Evolutionary conservation across 2,888 invertebrate species (phyloP).

Genomic region (Asteroscopus sphinx): DNA sequence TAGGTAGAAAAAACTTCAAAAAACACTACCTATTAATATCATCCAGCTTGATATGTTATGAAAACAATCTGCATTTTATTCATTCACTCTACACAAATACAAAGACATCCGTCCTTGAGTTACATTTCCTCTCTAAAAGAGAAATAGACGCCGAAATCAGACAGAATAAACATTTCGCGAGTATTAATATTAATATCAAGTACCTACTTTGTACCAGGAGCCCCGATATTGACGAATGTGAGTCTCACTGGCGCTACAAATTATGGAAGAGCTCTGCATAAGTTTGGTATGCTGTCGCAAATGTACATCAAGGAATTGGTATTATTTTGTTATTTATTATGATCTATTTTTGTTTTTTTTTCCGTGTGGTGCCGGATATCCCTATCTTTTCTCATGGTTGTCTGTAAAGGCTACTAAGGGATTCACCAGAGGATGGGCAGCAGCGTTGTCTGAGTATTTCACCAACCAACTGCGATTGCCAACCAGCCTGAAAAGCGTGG

Average conservation of each 20-base stretch:
- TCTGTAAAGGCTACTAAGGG: too few relatives aligned
- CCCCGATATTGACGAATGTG: constrained; percentile 79
- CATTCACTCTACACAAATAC: constrained; percentile 18
- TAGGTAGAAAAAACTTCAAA: too few relatives aligned
- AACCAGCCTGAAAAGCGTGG: too few relatives aligned
- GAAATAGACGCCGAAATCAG: constrained; percentile 24
- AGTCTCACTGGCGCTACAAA: constrained; percentile 71
- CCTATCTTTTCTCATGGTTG: too few relatives aligned
- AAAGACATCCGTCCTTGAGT: constrained; percentile 20
- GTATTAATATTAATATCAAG: constrained; percentile 40
- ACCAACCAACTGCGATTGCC: too few relatives aligned
- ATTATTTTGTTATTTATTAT: constrained; percentile 24
- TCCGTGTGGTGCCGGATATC: too few relatives aligned
- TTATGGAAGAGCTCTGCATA: constrained; percentile 67
- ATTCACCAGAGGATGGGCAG: too few relatives aligned
- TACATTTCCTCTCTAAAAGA: constrained; percentile 27
- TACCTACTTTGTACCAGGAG: constrained; percentile 66
- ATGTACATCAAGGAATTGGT: constrained; percentile 77
- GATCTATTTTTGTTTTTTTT: background rate
- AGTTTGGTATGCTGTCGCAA: constrained; percentile 68
- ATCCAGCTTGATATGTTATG: background rate
- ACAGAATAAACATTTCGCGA: constrained; percentile 33
- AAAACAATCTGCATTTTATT: constrained; percentile 16
- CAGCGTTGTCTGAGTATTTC: too few relatives aligned
- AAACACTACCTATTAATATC: too few relatives aligned